Base-by-base conservation (phyloP, 2,113 vertebrate genomes). In the Nicator chloris region DNA sequence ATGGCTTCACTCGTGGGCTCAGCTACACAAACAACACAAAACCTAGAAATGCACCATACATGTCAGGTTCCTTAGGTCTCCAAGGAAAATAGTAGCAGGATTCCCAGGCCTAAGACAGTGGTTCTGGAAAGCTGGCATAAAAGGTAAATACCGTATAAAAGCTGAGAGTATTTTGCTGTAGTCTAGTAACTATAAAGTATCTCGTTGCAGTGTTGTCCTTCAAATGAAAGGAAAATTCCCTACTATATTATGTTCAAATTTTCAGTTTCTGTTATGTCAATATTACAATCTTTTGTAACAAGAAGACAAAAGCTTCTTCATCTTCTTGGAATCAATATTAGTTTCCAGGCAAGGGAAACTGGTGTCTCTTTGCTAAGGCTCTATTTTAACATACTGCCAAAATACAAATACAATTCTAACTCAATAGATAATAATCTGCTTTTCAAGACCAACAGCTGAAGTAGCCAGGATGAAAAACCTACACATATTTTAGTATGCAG, bases 301-400 rank as follows among this genome's bases (percentile, higher is more conserved):
- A 82, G 63, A 65, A 30, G 33, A 94, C 68, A 95, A 90, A 95
- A 90, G 57, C 47, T 82, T 60, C 31, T 75, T 64, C 47, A 33
- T 59, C 63, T 88, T 83, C 37, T 63, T 51, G 40, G 15, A 56
- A 96, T 95, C 89, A 72, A 76, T 96, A 93, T 40, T 89, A 68
- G 49, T 86, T 53, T 71, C 84, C 28, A 79, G 82, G 37, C 61
- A 90, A 93, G 44, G 49, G 59, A 61, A 96, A 83, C 9, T 44
- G 31, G 11, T 45, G 45, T 23, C 30, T 65, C 44, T 61, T 64
- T 87, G 65, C 51, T 73, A 76, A 87, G 66, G 47, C 51, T 92
- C 33, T 76, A 8, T 73, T 76, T 88, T 84, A 66, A 75, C 6
- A 56, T 51, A 60, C 23, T 57, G 82, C 42, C 57, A 83, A 82